phyloP scores from a whole-genome alignment of 2,797 vertebrate genomes.

The Eleutherodactylus coqui region DNA sequence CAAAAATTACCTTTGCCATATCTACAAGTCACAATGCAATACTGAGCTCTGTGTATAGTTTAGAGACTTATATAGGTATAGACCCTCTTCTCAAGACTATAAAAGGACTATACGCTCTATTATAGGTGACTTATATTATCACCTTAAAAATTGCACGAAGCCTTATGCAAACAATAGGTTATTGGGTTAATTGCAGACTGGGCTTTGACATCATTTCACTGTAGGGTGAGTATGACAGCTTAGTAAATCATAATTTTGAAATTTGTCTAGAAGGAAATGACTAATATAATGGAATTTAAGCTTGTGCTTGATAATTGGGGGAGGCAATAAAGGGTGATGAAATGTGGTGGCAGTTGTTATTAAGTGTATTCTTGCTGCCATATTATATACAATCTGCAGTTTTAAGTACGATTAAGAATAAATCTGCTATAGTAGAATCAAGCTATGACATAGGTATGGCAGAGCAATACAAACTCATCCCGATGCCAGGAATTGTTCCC shows the following conservation, averaged over 20 bases:
- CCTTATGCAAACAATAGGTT: not conserved
- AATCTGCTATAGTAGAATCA: not conserved
- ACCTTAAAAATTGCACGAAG: not conserved
- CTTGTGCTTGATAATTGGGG: not conserved
- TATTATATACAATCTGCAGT: not conserved
- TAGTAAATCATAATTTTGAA: conserved; percentile 12
- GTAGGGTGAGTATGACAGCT: conserved; percentile 1
- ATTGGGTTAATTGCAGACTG: not conserved
- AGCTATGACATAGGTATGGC: not conserved
- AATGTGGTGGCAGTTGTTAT: not conserved
- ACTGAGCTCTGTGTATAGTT: not conserved
- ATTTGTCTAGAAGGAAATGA: conserved; percentile 20
- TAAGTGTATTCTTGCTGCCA: not conserved
- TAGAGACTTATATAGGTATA: no score
- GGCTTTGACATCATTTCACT: conserved; percentile 7
- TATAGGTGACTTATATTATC: not conserved
- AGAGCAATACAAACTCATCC: not conserved
- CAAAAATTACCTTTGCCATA: not conserved
- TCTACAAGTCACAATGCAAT: not conserved
- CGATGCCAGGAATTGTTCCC: not conserved
- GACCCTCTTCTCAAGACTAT: not conserved
- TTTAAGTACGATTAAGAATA: no score
- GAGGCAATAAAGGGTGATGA: not conserved
- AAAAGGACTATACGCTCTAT: not conserved
- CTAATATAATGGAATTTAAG: conserved; percentile 14